A percentile compares a stretch with the other conserved stretches of the same genome.
Conservation (phyloP, 2,113 vertebrate species). For the Ovis canadensis region DNA sequence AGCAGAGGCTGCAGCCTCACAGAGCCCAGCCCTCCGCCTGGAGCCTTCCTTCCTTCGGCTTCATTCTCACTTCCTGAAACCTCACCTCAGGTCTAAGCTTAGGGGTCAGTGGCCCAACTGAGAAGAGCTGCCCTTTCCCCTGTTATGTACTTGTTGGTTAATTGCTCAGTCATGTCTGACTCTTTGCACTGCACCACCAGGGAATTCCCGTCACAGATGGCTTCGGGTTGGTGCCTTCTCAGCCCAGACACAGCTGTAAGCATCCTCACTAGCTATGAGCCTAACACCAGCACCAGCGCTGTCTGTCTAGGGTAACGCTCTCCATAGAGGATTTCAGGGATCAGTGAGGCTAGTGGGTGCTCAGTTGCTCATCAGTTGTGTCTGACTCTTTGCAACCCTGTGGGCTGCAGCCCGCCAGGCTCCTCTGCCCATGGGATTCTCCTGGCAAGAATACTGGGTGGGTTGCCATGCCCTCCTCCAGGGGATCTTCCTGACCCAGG, state of each 20-base stretch:
- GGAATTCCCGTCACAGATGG: rapidly evolving
- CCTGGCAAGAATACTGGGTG: not conserved
- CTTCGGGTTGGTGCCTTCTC: not conserved
- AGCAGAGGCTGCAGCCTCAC: not conserved
- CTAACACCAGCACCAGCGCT: not conserved
- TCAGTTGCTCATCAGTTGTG: not conserved
- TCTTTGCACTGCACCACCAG: not conserved
- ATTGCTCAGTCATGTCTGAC: not conserved
- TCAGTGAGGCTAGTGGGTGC: too few species aligned
- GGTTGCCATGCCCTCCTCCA: not conserved
- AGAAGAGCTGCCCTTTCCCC: not conserved
- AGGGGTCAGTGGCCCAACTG: not conserved
- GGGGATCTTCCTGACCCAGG: not conserved
- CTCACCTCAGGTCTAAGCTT: not conserved
- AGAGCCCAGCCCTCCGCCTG: not conserved
- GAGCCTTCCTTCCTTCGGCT: not conserved
- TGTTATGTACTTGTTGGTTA: not conserved
- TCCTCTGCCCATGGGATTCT: not conserved
- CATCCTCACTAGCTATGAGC: rapidly evolving
- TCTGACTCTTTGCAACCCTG: not conserved
- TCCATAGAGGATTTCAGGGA: not conserved
- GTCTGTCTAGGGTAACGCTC: not conserved
- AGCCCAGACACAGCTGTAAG: not conserved
- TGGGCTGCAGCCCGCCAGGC: not conserved
- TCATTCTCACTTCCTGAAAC: not conserved